phyloP scores from a whole-genome alignment of 2,113 vertebrate genomes.

The Hippolais icterina region DNA sequence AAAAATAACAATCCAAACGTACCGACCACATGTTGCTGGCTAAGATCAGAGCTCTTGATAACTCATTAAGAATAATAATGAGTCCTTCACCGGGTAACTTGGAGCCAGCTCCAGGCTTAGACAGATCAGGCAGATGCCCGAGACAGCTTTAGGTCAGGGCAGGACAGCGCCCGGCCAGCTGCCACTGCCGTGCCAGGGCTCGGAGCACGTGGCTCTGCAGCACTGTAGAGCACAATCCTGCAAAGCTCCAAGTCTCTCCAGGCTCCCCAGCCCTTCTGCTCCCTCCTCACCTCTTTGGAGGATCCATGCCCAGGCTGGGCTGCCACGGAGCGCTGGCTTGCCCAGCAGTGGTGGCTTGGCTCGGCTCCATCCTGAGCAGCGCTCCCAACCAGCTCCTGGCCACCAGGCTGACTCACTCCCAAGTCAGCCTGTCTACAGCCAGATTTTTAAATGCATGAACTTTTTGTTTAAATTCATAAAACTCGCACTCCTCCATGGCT shows the following conservation, averaged over 20 bases:
- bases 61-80: neutral
- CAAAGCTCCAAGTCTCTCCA: fast-evolving
- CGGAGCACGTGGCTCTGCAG: fast-evolving
- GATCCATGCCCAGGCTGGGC: neutral
- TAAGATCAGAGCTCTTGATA: neutral
- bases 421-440: neutral
- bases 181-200: fast-evolving
- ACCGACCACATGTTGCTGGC: neutral
- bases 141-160: neutral
- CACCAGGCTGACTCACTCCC: neutral
- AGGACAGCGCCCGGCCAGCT: neutral
- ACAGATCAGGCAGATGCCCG: neutral
- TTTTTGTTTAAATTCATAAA: neutral
- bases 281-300: neutral
- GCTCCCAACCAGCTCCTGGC: neutral
- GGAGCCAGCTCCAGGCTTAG: neutral
- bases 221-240: fast-evolving
- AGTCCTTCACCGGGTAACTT: neutral
- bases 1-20: neutral
- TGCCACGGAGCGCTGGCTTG: fast-evolving
- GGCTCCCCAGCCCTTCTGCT: fast-evolving
- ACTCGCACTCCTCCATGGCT: neutral
- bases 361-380: neutral
- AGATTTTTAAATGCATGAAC: neutral
- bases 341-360: neutral